Base-by-base conservation (phyloP, 2,797 vertebrate genomes). In the Pyrrhura leucotis region DNA sequence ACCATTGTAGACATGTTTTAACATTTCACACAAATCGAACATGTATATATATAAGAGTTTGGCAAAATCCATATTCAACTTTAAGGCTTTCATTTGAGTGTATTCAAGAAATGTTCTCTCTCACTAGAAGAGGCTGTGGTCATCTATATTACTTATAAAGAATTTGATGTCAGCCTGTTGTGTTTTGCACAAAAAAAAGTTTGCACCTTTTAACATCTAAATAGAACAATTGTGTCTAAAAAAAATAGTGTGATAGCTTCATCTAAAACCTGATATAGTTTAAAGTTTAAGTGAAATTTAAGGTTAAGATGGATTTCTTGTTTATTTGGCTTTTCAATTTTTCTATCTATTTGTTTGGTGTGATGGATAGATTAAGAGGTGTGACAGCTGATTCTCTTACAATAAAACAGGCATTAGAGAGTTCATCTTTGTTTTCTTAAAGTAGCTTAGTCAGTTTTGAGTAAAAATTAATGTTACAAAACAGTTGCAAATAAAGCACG, bases 1-100 rank as follows among this genome's bases (percentile, higher is more conserved):
- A 95, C 95, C 40, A 28, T 75, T 48, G 76, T n/a, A 92, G 87
- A 66, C 76, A 72, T 85, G 54, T 56, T 76, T 95, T 88, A 89
- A 65, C 29, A 77, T 84, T 89, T 80, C 48, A 66, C 96, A 40
- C 31, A 93, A 90, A 75, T 80, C 75, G 33, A 91, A 89, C 87
- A 82, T 33, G 66, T 77, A 35, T 62, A 65, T 69, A 85, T 61
- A 71, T 18, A 66, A 80, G 94, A 75, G 69, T 19, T 7, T 75
- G 65, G 21, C 33, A 9, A 28, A 87, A 83, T 67, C 7, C 31
- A 35, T 75, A 45, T 76, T 89, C 47, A 79, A 28, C 35, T 69
- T 51, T 29, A 58, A 68, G 14, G 6, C 6, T 67, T 68, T 85
- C 23, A 26, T 50, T 65, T 53, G 11, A 66, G 14, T 8, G 42